Base-by-base conservation (phyloP, 2,888 invertebrate genomes). In the Drosophila nigricruria region DNA sequence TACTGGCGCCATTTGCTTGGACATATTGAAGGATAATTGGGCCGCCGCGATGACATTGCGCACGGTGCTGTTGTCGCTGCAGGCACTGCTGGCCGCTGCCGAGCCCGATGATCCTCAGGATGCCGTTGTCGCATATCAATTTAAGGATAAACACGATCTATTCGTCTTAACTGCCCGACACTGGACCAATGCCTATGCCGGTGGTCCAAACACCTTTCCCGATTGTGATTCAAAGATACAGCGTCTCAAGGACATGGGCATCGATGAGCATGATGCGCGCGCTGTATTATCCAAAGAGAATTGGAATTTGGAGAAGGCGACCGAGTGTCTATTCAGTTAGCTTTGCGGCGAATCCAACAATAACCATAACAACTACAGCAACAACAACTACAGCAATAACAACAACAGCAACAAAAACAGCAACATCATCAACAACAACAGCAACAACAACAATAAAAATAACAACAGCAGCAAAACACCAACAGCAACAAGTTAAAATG, bases 1-100 rank as follows among this genome's bases (percentile, higher is more conserved):
- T 18, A 99, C 99, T 0, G 98, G 98, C 65, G 98, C 98, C 56
- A 99, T 99, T 91, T 99, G 99, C 93, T 94, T 99, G 93, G 99
- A 99, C 93, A 99, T 99, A 91, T 94, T 99, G 65, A 99, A 99
- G 94, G 98, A 98, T 92, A 97, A 98, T 93, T 98, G 98, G 99
- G 99, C 99, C 73, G 99, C 99, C 58, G 99, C 99, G 9, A 97
- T 99, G 96, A 99, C 99, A 0, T 94, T 99, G 73, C 95, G 99
- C 74, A 99, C 99, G 34, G 99, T 99, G 32, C 94, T 99, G 67
- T 94, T 99, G 32, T 99, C 99, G 2, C 94, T 99, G 79, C 99
- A 99, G 95, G 99, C 99, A 0, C 93, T 99, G 72, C 93, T 99
- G 76, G 96, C 98, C 23, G 97, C 98, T 1, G 97, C 98, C 5